Conservation (phyloP, 2,113 vertebrate species). For the Chelonoidis abingdonii region DNA sequence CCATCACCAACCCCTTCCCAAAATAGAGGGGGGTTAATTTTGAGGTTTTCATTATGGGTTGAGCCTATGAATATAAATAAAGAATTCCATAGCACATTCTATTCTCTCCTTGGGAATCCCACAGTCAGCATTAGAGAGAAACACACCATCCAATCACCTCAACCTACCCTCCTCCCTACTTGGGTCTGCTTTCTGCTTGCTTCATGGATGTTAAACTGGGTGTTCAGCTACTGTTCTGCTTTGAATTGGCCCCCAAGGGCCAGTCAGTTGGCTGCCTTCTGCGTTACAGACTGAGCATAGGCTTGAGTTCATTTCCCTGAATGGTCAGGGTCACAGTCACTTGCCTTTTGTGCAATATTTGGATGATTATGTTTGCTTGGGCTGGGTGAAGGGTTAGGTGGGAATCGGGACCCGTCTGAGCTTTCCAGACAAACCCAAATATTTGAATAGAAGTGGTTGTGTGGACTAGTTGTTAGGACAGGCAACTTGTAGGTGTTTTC, state of each 20-base stretch:
- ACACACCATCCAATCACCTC: background rate
- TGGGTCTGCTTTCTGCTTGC: background rate
- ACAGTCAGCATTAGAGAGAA: background rate
- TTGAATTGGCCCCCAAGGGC: background rate
- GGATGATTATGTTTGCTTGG: background rate
- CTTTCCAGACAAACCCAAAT: background rate
- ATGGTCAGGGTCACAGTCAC: background rate
- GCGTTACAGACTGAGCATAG: background rate
- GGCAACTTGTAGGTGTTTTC: background rate
- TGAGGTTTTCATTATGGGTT: background rate
- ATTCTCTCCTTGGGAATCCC: background rate
- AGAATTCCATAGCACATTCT: background rate
- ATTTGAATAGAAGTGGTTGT: background rate
- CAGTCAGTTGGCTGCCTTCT: background rate
- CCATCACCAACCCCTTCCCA: accelerated
- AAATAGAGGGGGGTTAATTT: background rate
- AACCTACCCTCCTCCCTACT: background rate
- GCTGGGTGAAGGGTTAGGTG: background rate
- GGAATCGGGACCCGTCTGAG: background rate
- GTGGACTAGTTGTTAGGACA: no score
- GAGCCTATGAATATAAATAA: background rate
- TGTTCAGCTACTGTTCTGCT: background rate
- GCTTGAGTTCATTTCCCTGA: background rate
- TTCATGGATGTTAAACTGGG: background rate
- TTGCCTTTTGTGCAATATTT: background rate